Evolutionary conservation across 2,888 invertebrate genomes (phyloP), one percentile per base, ranked within the genome.

Genomic region (Eupithecia insigniata): DNA sequence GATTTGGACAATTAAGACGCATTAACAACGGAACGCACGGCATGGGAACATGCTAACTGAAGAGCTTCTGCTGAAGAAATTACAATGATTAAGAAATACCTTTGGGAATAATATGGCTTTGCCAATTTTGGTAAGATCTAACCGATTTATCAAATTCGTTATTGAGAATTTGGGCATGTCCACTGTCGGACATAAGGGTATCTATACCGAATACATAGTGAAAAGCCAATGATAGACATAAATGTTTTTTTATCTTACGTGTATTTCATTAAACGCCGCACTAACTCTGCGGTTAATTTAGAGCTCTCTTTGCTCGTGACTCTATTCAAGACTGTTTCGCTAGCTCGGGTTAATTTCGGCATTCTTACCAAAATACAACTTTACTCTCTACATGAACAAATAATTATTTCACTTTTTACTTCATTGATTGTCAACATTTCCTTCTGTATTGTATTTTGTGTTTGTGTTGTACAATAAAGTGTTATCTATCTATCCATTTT

Each of bases 1-100:
- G 90, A 91, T 88, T 84, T 80, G 84, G 84, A 85, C 87, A 90
- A 90, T 91, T 91, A 90, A 87, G 87, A 78, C 51, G 70, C 67
- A 74, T 76, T 76, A 75, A 69, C 71, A n/a, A 75, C 72, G 70
- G 74, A 75, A 77, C 73, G 77, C 71, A 70, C 32, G 22, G 51
- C 66, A 28, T 58, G 64, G 64, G 36, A 64, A 64, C 64, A n/a
- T 55, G 55, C 4, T 12, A 4, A 55, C 55, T 26, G 22, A 26
- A 26, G 51, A 64, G 36, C 12, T 6, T 34, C 22, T 64, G 26
- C 34, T 12, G 12, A 62, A 64, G 64, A 34, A 36, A 62, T 51
- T 36, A 32, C 62, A 34, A 18, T 61, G 18, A 30, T 51, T 51
- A 51, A 51, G 46, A 51, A 51, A 51, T 51, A 51, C 46, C 46